Percentiles rank a stretch among this genome's conserved stretches.
phyloP scores from a whole-genome alignment of 1,140 invertebrate species.

The Apis mellifera region Amel_HAv3.1 CM009943.2:6533501-6534000 shows the following conservation, averaged over 20 bases:
- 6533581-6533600: constrained; percentile 22
- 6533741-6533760: constrained; percentile 41
- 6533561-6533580: constrained; percentile 29
- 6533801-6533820: constrained; percentile 29
- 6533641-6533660: constrained; percentile 77
- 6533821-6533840: constrained; percentile 59
- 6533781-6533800: constrained; percentile 58
- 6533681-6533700: constrained; percentile 74
- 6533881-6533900: constrained; percentile 6
- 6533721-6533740: constrained; percentile 70
- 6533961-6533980: too few relatives aligned
- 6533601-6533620: constrained; percentile 57
- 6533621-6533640: constrained; percentile 71
- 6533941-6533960: too few relatives aligned
- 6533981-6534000: too few relatives aligned
- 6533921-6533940: neutral
- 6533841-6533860: constrained; percentile 11
- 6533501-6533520: constrained; percentile 64
- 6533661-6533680: constrained; percentile 77
- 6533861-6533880: neutral
- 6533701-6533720: constrained; percentile 79
- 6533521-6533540: constrained; percentile 47
- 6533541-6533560: constrained; percentile 31
- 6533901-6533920: neutral
- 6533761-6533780: constrained; percentile 63